Evolutionary conservation across 2,113 vertebrate species (phyloP).

Genomic region (Ophthalmolycus amberensis): DNA sequence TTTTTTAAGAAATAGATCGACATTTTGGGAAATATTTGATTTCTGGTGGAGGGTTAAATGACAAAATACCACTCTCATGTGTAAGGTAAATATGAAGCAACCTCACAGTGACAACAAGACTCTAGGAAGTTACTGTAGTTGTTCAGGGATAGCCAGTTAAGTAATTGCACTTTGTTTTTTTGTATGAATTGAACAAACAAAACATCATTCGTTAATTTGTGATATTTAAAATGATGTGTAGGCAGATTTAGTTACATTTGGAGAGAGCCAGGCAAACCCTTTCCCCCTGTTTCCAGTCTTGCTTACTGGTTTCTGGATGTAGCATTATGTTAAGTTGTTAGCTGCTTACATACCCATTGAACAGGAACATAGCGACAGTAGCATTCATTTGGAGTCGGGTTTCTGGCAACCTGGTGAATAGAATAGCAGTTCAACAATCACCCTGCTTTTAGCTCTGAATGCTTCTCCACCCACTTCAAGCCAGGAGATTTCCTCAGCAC

Average conservation of each 20-base stretch:
- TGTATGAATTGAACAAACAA: background rate
- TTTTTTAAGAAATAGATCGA: no score
- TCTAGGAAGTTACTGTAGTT: no score
- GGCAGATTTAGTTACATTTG: background rate
- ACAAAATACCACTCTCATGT: background rate
- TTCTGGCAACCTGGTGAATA: background rate
- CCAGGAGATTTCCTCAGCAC: slow-evolving; percentile 55
- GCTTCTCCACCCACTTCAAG: slow-evolving; percentile 12
- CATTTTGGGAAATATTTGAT: background rate
- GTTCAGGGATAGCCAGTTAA: background rate
- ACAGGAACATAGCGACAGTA: background rate
- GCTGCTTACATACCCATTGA: background rate
- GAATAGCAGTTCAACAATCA: background rate
- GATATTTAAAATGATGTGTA: background rate
- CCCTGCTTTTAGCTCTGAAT: background rate
- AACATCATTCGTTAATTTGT: background rate
- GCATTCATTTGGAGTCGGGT: background rate
- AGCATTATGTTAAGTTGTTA: background rate
- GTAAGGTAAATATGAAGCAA: background rate
- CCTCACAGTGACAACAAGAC: background rate
- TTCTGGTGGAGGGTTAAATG: background rate
- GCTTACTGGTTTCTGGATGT: background rate
- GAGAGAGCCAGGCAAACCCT: background rate
- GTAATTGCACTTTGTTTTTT: background rate
- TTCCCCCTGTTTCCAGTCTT: background rate